A percentile compares a stretch with the other conserved stretches of the same genome.
These are phyloP conservation scores for Otis tarda DNA, from an alignment of 2,113 vertebrate species.

Conservation along the genomic window DNA sequence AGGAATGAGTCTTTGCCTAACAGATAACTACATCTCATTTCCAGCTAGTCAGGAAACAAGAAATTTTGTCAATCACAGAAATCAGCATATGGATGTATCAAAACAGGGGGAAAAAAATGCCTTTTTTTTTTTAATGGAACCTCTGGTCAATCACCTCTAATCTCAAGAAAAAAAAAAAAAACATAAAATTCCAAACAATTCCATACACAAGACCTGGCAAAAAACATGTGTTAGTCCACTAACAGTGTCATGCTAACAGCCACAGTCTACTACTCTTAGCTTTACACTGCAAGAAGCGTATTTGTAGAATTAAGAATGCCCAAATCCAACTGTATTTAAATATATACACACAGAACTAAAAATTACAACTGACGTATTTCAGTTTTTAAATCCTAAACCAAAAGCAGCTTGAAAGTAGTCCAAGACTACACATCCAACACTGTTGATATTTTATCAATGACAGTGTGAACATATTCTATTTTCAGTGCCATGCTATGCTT, in stretches of 20 bases:
- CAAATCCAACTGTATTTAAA: background rate
- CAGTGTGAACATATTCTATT: background rate
- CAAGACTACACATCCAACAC: background rate
- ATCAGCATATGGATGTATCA: background rate
- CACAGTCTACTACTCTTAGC: background rate
- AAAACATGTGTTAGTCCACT: background rate
- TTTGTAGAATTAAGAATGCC: background rate
- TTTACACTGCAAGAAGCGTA: background rate
- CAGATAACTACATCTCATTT: background rate
- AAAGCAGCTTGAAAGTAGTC: background rate
- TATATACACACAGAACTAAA: background rate
- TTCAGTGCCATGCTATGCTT: background rate
- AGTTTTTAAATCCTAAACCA: background rate
- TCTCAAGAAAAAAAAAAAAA: background rate
- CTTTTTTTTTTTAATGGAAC: background rate
- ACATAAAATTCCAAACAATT: background rate
- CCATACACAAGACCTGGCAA: background rate
- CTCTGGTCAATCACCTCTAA: background rate
- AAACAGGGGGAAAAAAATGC: background rate
- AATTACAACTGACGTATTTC: background rate
- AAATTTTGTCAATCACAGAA: background rate
- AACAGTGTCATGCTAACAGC: background rate
- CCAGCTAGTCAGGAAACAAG: background rate
- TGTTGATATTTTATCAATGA: background rate
- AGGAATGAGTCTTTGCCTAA: background rate